phyloP scores from a whole-genome alignment of 1,140 invertebrate species.

The Drosophila subobscura region DNA sequence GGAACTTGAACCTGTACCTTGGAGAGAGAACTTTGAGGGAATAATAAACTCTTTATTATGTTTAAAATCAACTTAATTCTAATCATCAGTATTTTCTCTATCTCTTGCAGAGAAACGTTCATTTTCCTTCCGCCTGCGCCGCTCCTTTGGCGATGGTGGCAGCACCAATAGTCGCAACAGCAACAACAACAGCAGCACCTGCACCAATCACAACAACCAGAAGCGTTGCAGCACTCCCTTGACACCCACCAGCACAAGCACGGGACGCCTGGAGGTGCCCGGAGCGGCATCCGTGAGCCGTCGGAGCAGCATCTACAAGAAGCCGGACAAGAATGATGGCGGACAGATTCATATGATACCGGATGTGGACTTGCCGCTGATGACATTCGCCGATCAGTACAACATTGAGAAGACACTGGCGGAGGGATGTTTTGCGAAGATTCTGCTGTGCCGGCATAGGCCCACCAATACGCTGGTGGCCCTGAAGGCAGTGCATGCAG shows the following conservation, averaged over 20 bases:
- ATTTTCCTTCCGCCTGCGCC: slow-evolving; percentile 78
- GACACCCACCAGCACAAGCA: slow-evolving; percentile 77
- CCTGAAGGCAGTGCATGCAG: slow-evolving; percentile 88
- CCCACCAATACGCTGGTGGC: slow-evolving; percentile 87
- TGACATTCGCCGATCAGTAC: slow-evolving; percentile 87
- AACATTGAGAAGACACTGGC: slow-evolving; percentile 87
- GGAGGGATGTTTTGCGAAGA: slow-evolving; percentile 89
- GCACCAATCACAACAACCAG: slow-evolving; percentile 79
- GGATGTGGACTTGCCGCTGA: slow-evolving; percentile 85
- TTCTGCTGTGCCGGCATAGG: slow-evolving; percentile 86
- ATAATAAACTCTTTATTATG: too few relatives aligned
- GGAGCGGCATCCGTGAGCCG: slow-evolving; percentile 67
- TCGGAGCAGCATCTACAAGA: slow-evolving; percentile 79
- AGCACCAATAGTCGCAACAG: slow-evolving; percentile 79
- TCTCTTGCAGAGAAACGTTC: slow-evolving; percentile 76
- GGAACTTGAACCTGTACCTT: too few relatives aligned
- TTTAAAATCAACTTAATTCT: too few relatives aligned
- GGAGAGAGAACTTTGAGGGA: too few relatives aligned
- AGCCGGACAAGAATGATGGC: slow-evolving; percentile 76
- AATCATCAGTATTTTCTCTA: background rate
- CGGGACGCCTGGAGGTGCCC: slow-evolving; percentile 68
- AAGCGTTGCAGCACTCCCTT: slow-evolving; percentile 73
- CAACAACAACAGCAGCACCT: slow-evolving; percentile 80
- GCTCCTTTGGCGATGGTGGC: slow-evolving; percentile 77
- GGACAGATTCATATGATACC: slow-evolving; percentile 85